Conservation (phyloP, 2,113 vertebrate species). For the Channa argus region DNA sequence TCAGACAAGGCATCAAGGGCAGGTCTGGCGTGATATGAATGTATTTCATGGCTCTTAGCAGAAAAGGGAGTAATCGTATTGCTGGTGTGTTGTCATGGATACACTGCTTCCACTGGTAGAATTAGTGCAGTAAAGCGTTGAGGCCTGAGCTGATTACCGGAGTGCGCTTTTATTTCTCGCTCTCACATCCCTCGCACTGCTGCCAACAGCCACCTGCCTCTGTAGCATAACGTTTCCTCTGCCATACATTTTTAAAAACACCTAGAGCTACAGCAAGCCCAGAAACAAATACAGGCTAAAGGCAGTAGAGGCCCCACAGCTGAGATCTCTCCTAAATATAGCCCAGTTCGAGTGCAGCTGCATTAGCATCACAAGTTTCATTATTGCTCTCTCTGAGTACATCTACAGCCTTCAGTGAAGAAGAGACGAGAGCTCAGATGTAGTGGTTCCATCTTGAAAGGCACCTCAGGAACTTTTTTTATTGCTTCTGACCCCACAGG, state of each 20-base stretch:
- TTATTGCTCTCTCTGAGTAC: constrained; percentile 37
- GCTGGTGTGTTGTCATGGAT: constrained; percentile 79
- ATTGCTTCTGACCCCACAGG: background rate
- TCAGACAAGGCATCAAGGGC: constrained; percentile 67
- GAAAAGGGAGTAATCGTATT: constrained; percentile 67
- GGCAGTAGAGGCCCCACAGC: constrained; percentile 54
- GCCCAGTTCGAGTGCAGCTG: constrained; percentile 60
- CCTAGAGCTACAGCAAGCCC: constrained; percentile 34
- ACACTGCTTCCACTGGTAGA: constrained; percentile 64
- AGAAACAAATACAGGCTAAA: constrained; percentile 59
- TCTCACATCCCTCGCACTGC: constrained; percentile 53
- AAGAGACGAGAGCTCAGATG: constrained; percentile 1
- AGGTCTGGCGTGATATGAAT: constrained; percentile 64
- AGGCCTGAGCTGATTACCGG: constrained; percentile 65
- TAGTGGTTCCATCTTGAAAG: background rate
- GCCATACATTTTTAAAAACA: constrained; percentile 69
- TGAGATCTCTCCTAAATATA: constrained; percentile 72
- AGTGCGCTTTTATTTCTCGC: constrained; percentile 32
- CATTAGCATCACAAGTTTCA: constrained; percentile 69
- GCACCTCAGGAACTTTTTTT: background rate
- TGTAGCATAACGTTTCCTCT: constrained; percentile 54
- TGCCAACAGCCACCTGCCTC: constrained; percentile 62
- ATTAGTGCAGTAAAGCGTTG: constrained; percentile 70
- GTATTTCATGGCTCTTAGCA: constrained; percentile 58
- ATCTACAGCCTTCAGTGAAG: constrained; percentile 38